Percentiles rank a stretch among this genome's conserved stretches.
Evolutionary conservation across 2,113 vertebrate species (phyloP).

Genomic region (Cricetomys ansorgei): DNA sequence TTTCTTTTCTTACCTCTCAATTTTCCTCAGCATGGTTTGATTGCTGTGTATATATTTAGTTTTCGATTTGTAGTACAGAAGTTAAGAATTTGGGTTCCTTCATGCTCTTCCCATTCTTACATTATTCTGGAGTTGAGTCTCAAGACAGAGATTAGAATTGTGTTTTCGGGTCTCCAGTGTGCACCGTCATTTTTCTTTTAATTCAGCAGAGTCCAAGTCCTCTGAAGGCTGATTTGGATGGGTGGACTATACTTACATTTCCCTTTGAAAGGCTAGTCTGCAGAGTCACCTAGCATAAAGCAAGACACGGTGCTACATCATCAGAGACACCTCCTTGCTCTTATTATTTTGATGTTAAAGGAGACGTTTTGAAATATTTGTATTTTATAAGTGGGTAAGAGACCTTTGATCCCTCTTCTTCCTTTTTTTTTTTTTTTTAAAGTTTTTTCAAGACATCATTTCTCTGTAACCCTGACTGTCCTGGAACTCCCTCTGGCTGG

Average conservation of each 20-base stretch:
- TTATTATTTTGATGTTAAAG: not conserved
- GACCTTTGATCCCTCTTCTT: not conserved
- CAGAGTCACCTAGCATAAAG: constrained; percentile 32
- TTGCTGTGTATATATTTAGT: not conserved
- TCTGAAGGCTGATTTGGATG: not conserved
- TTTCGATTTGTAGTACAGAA: constrained; percentile 36
- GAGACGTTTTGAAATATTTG: not conserved
- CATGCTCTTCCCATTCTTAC: not conserved
- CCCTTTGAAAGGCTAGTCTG: not conserved
- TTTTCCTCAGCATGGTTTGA: constrained; percentile 15
- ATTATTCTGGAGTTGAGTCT: not conserved
- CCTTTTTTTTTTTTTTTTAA: too few species aligned
- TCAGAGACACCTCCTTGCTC: not conserved
- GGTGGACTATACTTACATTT: not conserved
- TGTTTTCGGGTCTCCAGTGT: not conserved
- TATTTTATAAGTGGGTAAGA: constrained; percentile 7
- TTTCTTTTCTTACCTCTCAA: not conserved
- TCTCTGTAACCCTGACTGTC: too few species aligned
- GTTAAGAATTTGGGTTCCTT: not conserved
- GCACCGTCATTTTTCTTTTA: constrained; percentile 13
- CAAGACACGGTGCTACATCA: not conserved
- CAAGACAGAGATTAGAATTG: too few species aligned
- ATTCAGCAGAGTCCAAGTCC: not conserved
- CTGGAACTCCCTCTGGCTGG: too few species aligned
- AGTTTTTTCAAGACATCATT: too few species aligned